These are phyloP conservation scores for Bedellia somnulentella DNA, from an alignment of 2,888 invertebrate species.

Conservation along the genomic window DNA sequence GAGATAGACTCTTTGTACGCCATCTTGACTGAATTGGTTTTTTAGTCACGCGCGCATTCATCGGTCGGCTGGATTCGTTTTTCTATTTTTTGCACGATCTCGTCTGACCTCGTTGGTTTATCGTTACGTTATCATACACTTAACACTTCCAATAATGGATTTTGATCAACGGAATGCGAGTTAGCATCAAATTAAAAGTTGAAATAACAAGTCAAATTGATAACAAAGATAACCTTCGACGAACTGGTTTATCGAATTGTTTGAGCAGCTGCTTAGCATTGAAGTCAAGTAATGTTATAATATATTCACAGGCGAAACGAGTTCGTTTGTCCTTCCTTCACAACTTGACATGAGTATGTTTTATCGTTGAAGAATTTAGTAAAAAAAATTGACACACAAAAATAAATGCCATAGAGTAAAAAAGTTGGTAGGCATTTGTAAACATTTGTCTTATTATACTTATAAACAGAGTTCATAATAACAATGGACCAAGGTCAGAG, in stretches of 20 bases:
- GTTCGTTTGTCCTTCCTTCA: too few relatives aligned
- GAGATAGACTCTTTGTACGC: conserved; percentile 33
- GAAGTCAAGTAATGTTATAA: too few relatives aligned
- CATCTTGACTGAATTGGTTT: conserved; percentile 46
- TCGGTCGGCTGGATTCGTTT: conserved; percentile 44
- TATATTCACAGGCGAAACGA: too few relatives aligned
- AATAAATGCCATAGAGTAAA: too few relatives aligned
- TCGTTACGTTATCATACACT: conserved; percentile 58
- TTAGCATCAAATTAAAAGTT: too few relatives aligned
- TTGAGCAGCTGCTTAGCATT: conserved; percentile 8
- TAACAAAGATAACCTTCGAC: conserved; percentile 12
- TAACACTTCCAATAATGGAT: conserved; percentile 13
- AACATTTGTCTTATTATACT: too few relatives aligned
- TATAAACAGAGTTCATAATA: too few relatives aligned
- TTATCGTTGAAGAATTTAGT: too few relatives aligned
- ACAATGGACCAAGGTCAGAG: too few relatives aligned
- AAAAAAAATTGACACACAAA: too few relatives aligned
- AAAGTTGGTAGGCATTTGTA: too few relatives aligned
- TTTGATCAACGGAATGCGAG: conserved; percentile 10
- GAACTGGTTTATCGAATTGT: conserved; percentile 9
- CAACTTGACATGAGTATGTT: too few relatives aligned
- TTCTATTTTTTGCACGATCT: conserved; percentile 55
- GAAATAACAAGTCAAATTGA: conserved; percentile 6
- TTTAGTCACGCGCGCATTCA: conserved; percentile 57
- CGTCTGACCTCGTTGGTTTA: conserved; percentile 55